phyloP scores from a whole-genome alignment of 2,797 vertebrate genomes.

The Danio albolineatus region DNA sequence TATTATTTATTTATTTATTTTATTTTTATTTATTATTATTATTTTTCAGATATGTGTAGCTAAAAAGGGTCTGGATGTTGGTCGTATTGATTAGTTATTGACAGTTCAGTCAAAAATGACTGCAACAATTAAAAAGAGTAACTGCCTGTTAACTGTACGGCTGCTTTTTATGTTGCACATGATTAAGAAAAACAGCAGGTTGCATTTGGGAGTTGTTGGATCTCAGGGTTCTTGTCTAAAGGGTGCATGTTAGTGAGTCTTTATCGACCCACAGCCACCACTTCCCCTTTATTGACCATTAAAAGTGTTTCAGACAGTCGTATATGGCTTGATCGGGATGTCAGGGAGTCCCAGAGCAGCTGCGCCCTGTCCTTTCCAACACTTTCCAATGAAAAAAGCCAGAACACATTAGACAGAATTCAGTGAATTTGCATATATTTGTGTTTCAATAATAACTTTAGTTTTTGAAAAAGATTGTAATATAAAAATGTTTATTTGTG shows the following conservation, averaged over 20 bases:
- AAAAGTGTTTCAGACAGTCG: background rate
- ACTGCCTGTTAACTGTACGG: background rate
- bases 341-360: conserved; percentile 35
- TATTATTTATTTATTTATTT: too few relatives aligned
- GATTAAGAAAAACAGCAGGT: background rate
- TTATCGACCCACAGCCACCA: conserved; percentile 1
- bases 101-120: too few relatives aligned
- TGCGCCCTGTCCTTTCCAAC: conserved; percentile 28
- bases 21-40: too few relatives aligned
- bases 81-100: too few relatives aligned
- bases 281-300: conserved; percentile 17
- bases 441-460: too few relatives aligned
- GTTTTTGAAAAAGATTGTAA: too few relatives aligned
- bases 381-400: too few relatives aligned
- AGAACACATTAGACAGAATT: too few relatives aligned
- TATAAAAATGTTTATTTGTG: too few relatives aligned
- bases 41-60: too few relatives aligned
- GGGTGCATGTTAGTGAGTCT: background rate
- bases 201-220: background rate
- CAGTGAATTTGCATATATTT: too few relatives aligned
- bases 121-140: background rate
- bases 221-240: conserved; percentile 10
- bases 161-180: background rate
- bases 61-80: too few relatives aligned
- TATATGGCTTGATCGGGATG: background rate